phyloP scores from a whole-genome alignment of 1,140 invertebrate genomes.

The Heliconius congener region DNA sequence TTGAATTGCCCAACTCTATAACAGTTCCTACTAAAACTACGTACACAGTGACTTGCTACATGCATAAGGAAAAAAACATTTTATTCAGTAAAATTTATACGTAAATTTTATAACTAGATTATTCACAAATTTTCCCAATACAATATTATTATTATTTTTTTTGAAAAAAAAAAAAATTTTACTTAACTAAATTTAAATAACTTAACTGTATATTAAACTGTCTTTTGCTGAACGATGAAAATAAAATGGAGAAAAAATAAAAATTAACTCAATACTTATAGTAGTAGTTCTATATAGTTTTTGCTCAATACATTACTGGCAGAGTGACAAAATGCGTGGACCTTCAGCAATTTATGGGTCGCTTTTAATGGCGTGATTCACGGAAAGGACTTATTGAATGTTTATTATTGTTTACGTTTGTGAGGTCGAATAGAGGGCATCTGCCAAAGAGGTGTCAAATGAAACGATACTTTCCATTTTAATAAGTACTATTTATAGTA shows the following conservation, averaged over 20 bases:
- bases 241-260: too few relatives aligned
- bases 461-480: neutral
- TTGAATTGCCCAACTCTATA: too few relatives aligned
- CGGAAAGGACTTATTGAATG: constrained; percentile 35
- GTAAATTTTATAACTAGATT: neutral
- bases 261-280: neutral
- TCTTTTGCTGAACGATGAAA: too few relatives aligned
- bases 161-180: too few relatives aligned
- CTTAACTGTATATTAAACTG: too few relatives aligned
- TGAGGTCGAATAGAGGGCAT: constrained; percentile 28
- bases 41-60: too few relatives aligned
- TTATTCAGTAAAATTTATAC: too few relatives aligned
- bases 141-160: too few relatives aligned
- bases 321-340: constrained; percentile 35
- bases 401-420: constrained; percentile 33
- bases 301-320: constrained; percentile 31
- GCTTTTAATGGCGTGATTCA: constrained; percentile 34
- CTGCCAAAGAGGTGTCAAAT: neutral
- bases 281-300: constrained; percentile 22
- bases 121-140: neutral
- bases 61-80: too few relatives aligned
- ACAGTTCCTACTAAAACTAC: too few relatives aligned
- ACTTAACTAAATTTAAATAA: too few relatives aligned
- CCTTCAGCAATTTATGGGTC: constrained; percentile 37
- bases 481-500: neutral